phyloP scores from a whole-genome alignment of 2,888 invertebrate genomes.

The Synergus gifuensis region DNA sequence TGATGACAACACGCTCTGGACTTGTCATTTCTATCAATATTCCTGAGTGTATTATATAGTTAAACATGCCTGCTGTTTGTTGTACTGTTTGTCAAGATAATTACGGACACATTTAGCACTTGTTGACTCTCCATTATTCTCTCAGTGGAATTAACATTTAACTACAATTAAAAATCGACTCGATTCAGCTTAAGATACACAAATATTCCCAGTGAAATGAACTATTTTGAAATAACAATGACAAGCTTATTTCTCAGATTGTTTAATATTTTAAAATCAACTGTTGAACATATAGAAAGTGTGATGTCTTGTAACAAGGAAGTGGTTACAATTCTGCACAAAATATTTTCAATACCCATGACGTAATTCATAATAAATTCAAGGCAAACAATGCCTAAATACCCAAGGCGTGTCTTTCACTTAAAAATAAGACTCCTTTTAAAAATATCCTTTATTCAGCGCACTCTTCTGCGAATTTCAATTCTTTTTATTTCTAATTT shows the following conservation, averaged over 20 bases:
- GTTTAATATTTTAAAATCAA: not conserved
- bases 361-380: not conserved
- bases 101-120: not conserved
- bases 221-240: not conserved
- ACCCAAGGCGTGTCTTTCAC: not conserved
- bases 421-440: not conserved
- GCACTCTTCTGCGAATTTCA: not conserved
- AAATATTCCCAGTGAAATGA: not conserved
- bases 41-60: not conserved
- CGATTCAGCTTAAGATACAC: not conserved
- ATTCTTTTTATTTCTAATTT: not conserved
- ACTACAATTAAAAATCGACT: not conserved
- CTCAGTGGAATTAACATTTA: not conserved
- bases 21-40: not conserved
- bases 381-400: slow-evolving; percentile 1
- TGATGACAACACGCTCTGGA: not conserved
- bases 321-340: not conserved
- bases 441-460: not conserved
- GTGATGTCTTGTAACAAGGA: not conserved
- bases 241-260: not conserved
- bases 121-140: not conserved
- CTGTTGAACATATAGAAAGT: not conserved
- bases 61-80: not conserved
- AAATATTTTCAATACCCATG: not conserved
- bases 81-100: not conserved